Evolutionary conservation across 2,113 vertebrate genomes (phyloP), one percentile per base, ranked within the genome.

Genomic region (Nettapus auritus): DNA sequence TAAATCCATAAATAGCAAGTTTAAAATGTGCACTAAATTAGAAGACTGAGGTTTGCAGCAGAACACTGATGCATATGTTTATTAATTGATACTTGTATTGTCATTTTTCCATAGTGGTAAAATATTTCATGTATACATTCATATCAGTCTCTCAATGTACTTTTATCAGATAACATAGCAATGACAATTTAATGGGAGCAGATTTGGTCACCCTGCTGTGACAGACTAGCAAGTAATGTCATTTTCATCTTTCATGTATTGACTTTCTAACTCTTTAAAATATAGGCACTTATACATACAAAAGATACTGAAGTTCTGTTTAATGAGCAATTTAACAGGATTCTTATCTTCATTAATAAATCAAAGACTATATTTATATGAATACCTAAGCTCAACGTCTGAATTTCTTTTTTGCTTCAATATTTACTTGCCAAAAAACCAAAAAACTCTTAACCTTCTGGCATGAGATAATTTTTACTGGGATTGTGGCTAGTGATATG

Each of bases 321-420:
- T 95, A 95, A 89, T 94, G 95, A 97, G 94, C 93, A 94, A 75
- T 95, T 96, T 91, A 92, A 90, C 91, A 90, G 68, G 75, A 92
- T 87, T 96, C 90, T 88, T 94, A 96, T 92, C 90, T 91, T 96
- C 63, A 88, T 95, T 94, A 97, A 97, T 96, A 96, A 97, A 97
- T 96, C 84, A 96, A 97, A 71, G 75, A 83, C 74, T 93, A 63
- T 85, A 93, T 96, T 96, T 90, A 89, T 67, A 93, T 33, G 42
- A 80, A 81, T 87, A 67, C 64, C 71, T 91, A 76, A 88, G 73
- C 57, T 92, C 66, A 78, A 93, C 88, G 75, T 55, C 46, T 93
- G 64, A 66, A 88, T 90, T 95, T 95, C 88, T 86, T 92, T 87
- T 82, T 91, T 95, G 53, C 66, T 70, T 95, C 69, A 96, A 57